A percentile compares a stretch with the other conserved stretches of the same genome.
Conservation (phyloP, 2,797 vertebrate species). For the Astyanax mexicanus region DNA sequence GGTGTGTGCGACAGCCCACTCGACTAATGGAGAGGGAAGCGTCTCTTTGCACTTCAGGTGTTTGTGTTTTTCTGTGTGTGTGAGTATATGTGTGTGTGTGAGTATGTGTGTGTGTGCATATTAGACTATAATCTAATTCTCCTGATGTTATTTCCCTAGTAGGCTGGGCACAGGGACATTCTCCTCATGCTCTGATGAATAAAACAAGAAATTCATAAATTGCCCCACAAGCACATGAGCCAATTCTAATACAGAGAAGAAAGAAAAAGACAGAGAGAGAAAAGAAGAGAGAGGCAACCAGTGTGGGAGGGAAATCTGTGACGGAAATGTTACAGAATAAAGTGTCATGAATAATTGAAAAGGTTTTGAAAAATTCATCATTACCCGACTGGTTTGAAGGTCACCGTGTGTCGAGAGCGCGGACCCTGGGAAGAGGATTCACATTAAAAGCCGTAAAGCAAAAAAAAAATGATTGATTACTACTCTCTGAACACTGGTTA, state of each 20-base stretch:
- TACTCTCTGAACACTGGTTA: constrained; percentile 25
- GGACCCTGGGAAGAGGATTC: constrained; percentile 82
- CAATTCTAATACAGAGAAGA: constrained; percentile 68
- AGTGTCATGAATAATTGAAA: constrained; percentile 93
- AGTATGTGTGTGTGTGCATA: constrained; percentile 41
- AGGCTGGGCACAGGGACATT: constrained; percentile 71
- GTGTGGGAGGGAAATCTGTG: constrained; percentile 26
- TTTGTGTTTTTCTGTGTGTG: constrained; percentile 14
- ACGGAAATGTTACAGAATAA: constrained; percentile 87
- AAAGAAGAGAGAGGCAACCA: constrained; percentile 19
- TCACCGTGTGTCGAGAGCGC: constrained; percentile 80
- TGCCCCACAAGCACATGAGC: constrained; percentile 77
- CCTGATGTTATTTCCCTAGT: constrained; percentile 59
- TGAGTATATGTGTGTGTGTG: not conserved
- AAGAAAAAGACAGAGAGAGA: constrained; percentile 3
- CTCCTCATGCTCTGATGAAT: constrained; percentile 85
- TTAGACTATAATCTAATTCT: constrained; percentile 65
- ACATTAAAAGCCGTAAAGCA: constrained; percentile 73
- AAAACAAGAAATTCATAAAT: constrained; percentile 89
- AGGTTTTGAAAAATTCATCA: constrained; percentile 91
- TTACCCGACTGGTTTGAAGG: constrained; percentile 87
- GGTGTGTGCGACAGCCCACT: constrained; percentile 14
- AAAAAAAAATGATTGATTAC: constrained; percentile 53
- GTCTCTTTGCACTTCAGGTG: not conserved
- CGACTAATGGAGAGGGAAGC: constrained; percentile 8